Conservation (phyloP, 2,113 vertebrate genomes). For the Lathamus discolor region DNA sequence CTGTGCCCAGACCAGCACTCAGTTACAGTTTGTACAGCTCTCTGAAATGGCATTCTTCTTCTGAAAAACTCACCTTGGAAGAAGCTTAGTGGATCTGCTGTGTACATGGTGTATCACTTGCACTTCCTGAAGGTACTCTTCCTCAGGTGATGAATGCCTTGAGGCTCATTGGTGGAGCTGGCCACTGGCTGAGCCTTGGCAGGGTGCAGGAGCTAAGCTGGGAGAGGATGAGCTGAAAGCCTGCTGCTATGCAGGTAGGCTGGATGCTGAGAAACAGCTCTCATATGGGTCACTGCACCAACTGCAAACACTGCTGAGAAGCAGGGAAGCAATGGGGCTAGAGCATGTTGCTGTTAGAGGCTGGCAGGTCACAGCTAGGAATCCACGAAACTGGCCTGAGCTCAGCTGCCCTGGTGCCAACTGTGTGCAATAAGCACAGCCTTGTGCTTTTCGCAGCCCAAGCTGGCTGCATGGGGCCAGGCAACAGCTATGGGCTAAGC, state of each 20-base stretch:
- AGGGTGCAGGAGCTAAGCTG: neutral
- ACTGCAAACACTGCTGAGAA: neutral
- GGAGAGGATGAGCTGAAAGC: neutral
- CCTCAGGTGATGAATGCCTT: fast-evolving
- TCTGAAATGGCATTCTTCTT: neutral
- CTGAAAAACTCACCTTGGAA: neutral
- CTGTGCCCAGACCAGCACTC: neutral
- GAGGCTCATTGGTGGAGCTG: neutral
- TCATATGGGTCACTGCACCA: fast-evolving
- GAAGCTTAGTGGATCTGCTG: neutral
- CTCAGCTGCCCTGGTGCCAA: fast-evolving
- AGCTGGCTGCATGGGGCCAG: fast-evolving
- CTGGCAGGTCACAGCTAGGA: neutral
- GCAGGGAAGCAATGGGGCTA: neutral
- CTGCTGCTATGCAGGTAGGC: neutral
- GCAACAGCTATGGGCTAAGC: fast-evolving
- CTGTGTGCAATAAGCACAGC: fast-evolving
- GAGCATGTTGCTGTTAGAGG: fast-evolving
- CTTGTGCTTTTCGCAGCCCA: fast-evolving
- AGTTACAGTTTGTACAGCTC: neutral
- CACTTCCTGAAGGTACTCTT: neutral
- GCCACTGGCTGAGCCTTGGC: neutral
- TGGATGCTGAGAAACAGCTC: neutral
- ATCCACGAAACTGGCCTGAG: fast-evolving
- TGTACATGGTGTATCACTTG: neutral